Percentiles rank a stretch among this genome's conserved stretches.
Conservation (phyloP, 2,113 vertebrate genomes). For the Lethenteron camtschaticum region DNA sequence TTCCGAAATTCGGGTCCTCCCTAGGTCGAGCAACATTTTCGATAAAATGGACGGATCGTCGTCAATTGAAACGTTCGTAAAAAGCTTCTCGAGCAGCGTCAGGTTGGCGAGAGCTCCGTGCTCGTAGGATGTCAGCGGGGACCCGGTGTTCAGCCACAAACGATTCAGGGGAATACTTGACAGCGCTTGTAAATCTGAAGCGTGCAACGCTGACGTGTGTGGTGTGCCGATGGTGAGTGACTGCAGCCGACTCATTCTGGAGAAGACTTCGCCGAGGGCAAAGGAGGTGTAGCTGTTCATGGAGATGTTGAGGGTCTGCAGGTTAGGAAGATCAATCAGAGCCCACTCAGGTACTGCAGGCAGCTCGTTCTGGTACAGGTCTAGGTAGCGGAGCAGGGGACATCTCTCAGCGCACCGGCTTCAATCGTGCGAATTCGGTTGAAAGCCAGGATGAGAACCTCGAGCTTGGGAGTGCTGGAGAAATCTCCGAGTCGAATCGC, state of each 20-base stretch:
- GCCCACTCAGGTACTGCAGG: too few relatives aligned
- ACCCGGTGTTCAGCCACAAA: slow-evolving; percentile 1
- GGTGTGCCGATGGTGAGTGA: neutral
- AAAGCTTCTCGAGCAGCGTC: neutral
- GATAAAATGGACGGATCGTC: too few relatives aligned
- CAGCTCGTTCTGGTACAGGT: too few relatives aligned
- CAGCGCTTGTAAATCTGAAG: neutral
- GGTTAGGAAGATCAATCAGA: neutral
- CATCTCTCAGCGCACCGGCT: too few relatives aligned
- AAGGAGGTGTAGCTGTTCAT: neutral
- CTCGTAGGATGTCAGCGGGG: neutral
- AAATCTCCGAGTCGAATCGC: too few relatives aligned
- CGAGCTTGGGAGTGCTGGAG: too few relatives aligned
- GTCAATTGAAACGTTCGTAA: neutral
- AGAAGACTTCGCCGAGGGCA: neutral
- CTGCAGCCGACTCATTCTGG: neutral
- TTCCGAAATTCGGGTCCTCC: too few relatives aligned
- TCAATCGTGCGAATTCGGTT: too few relatives aligned
- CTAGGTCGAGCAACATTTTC: too few relatives aligned
- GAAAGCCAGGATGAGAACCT: too few relatives aligned
- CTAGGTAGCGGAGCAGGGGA: too few relatives aligned
- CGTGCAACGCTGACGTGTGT: neutral
- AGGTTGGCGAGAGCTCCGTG: neutral
- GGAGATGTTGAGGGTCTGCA: neutral
- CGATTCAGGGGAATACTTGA: neutral